These are phyloP conservation scores for Simalia tracyae DNA, from an alignment of 2,797 vertebrate species.

Conservation along the genomic window DNA sequence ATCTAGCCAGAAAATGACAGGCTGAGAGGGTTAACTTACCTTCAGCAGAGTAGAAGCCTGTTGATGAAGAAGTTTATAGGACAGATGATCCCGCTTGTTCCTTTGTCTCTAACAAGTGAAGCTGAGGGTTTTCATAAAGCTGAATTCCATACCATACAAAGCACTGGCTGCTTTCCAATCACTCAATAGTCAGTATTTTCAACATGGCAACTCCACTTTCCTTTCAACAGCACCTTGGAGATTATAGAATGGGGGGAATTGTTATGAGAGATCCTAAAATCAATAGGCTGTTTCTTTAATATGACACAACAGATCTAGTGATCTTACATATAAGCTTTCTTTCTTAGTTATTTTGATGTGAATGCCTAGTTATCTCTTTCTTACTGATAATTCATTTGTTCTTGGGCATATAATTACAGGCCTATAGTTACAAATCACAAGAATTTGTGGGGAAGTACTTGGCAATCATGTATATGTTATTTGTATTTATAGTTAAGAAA, in stretches of 20 bases:
- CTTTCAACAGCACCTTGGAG: not conserved
- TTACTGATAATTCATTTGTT: not conserved
- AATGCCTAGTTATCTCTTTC: not conserved
- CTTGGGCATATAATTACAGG: constrained; percentile 1
- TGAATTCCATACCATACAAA: not conserved
- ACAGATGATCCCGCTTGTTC: not conserved
- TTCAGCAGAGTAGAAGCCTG: not conserved
- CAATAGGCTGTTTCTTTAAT: not conserved
- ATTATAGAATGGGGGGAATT: not conserved
- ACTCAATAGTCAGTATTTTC: not conserved
- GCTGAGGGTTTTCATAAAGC: not conserved
- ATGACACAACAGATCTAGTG: not conserved
- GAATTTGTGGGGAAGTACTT: not conserved
- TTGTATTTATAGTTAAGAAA: not conserved
- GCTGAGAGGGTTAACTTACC: not conserved
- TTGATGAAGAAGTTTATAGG: not conserved
- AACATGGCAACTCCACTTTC: not conserved
- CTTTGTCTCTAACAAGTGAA: not conserved
- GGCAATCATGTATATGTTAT: not conserved
- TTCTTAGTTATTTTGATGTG: constrained; percentile 27
- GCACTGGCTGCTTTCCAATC: not conserved
- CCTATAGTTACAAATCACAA: not conserved
- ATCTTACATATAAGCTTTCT: constrained; percentile 27
- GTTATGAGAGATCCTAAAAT: not conserved
- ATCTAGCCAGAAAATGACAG: not conserved